Conservation (phyloP, 2,888 invertebrate species). For the Branchellion lobata region DNA sequence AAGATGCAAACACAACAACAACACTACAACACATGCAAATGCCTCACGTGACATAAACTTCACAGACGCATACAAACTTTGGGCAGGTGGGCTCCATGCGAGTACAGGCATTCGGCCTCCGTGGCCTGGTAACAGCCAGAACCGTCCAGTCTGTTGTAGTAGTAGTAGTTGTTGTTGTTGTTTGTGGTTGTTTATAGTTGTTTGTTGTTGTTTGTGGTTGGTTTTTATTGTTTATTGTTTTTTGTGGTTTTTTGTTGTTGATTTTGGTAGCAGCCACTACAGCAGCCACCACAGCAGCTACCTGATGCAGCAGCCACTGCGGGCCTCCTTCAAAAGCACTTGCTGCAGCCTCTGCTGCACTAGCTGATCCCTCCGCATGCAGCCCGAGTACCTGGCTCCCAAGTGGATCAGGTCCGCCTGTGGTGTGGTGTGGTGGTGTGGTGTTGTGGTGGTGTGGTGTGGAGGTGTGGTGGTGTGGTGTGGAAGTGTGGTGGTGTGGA, state of each 20-base stretch:
- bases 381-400: conserved; percentile 97
- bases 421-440: no score
- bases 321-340: conserved; percentile 81
- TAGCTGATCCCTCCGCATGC: conserved; percentile 75
- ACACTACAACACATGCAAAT: no score
- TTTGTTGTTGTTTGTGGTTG: no score
- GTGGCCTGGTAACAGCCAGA: conserved; percentile 52
- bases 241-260: no score
- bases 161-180: no score
- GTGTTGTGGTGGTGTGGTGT: background rate
- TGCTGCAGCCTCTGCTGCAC: conserved; percentile 84
- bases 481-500: conserved; percentile 8
- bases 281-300: background rate
- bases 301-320: conserved; percentile 92
- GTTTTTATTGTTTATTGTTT: no score
- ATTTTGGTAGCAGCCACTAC: no score
- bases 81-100: background rate
- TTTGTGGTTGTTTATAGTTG: no score
- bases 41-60: no score
- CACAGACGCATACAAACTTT: no score
- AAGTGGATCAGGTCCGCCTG: conserved; percentile 90
- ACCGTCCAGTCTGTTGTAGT: conserved; percentile 73
- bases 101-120: conserved; percentile 48
- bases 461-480: background rate
- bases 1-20: no score